Evolutionary conservation across 2,797 vertebrate species (phyloP).

Genomic region (Thripadectes ignobilis): DNA sequence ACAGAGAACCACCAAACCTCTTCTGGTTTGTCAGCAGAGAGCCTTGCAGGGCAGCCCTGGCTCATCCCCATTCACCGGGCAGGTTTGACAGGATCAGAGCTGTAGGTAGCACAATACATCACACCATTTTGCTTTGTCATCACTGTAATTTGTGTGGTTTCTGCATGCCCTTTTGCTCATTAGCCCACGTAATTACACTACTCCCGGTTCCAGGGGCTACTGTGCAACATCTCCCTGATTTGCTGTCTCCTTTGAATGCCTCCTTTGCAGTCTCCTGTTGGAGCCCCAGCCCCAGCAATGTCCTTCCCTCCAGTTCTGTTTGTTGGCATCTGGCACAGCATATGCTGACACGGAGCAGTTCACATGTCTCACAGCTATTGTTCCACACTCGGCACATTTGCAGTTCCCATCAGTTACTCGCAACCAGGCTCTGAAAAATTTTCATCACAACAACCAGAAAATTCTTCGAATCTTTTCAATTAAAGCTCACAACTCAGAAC

Average conservation of each 20-base stretch:
- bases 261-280: not conserved
- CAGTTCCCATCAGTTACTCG: not conserved
- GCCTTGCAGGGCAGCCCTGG: not conserved
- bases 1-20: accelerated
- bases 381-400: not conserved
- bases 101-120: not conserved
- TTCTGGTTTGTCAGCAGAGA: not conserved
- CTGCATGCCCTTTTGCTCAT: not conserved
- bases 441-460: not conserved
- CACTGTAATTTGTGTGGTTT: not conserved
- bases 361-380: conserved; percentile 20
- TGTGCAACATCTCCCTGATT: not conserved
- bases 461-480: not conserved
- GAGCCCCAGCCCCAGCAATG: not conserved
- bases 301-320: not conserved
- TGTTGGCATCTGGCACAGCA: conserved; percentile 29
- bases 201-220: not conserved
- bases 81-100: not conserved
- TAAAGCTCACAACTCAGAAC: not conserved
- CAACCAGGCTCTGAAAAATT: not conserved
- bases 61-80: not conserved
- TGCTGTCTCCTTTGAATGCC: not conserved
- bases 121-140: not conserved
- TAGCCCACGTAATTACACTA: not conserved
- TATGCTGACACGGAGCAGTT: not conserved